These are phyloP conservation scores for Lucilia sericata DNA, from an alignment of 1,140 invertebrate species.

Conservation along the genomic window DNA sequence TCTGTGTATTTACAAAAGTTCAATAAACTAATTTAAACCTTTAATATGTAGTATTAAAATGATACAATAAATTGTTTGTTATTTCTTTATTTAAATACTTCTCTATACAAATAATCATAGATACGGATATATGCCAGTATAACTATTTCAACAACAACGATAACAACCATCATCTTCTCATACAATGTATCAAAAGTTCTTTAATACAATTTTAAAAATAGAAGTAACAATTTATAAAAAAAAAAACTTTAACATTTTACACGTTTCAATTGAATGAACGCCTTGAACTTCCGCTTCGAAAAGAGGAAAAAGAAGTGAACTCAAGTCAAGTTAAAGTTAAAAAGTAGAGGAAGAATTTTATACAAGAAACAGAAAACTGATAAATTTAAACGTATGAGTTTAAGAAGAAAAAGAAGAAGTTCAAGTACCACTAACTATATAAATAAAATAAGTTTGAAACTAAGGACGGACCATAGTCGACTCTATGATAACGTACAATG, in stretches of 20 bases:
- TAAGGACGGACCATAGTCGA: too few relatives aligned
- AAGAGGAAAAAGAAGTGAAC: conserved; percentile 46
- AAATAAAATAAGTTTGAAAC: too few relatives aligned
- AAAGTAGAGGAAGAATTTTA: background rate
- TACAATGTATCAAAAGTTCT: background rate
- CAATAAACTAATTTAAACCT: background rate
- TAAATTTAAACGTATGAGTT: too few relatives aligned
- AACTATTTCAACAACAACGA: too few relatives aligned
- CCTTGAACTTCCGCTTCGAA: conserved; percentile 65
- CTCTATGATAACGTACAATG: too few relatives aligned
- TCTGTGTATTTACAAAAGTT: background rate
- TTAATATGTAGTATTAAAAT: background rate
- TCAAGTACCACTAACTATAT: background rate
- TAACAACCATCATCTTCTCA: background rate
- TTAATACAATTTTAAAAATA: background rate
- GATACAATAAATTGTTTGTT: background rate
- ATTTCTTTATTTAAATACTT: background rate
- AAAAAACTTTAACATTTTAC: conserved; percentile 64
- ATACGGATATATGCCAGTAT: background rate
- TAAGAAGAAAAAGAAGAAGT: background rate
- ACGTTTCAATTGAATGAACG: conserved; percentile 67
- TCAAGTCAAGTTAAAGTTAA: background rate
- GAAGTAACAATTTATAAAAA: background rate
- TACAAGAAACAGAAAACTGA: background rate
- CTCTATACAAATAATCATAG: background rate